Evolutionary conservation across 2,113 vertebrate genomes (phyloP), one percentile per base, ranked within the genome.

Genomic region (Pteruthius melanotis): DNA sequence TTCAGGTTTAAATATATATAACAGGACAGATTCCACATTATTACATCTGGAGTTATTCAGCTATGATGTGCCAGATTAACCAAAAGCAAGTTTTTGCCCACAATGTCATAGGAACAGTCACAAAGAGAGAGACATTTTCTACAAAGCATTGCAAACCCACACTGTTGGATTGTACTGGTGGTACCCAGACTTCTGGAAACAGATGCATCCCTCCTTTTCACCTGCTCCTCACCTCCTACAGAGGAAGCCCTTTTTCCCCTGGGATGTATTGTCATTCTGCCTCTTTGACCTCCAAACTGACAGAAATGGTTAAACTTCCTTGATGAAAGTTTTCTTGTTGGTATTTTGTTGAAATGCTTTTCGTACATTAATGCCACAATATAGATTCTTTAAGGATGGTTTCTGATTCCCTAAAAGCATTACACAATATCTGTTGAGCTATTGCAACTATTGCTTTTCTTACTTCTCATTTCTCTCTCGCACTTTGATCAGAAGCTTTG

Each of bases 401-500:
- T 95, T 95, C 53, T 84, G 33, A n/a, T 94, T 83, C 64, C 52
- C 64, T 87, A 21, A 87, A 97, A 76, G 83, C 88, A 89, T 74
- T 87, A 22, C 40, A 87, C 78, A 97, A 87, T 83, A 87, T 72
- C 92, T 84, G 78, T 75, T 91, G 66, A 95, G 39, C 56, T 75
- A 56, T 94, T 91, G 86, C 81, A 91, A 85, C 57, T 50, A 27
- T 83, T 94, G 84, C 72, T 65, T 91, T 87, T 94, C 75, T 96
- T 79, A 35, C 71, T 87, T 89, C 59, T 78, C 88, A 57, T 95
- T 96, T 93, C 70, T 95, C 53, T 90, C 85, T 93, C 80, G 68
- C 60, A 76, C 74, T 91, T 95, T 96, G 90, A 87, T 94, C 96
- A 91, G 59, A 70, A 92, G 74, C 30, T 78, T 42, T 86, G 95